phyloP scores from a whole-genome alignment of 2,888 invertebrate species.

The Napeogenes sylphis region DNA sequence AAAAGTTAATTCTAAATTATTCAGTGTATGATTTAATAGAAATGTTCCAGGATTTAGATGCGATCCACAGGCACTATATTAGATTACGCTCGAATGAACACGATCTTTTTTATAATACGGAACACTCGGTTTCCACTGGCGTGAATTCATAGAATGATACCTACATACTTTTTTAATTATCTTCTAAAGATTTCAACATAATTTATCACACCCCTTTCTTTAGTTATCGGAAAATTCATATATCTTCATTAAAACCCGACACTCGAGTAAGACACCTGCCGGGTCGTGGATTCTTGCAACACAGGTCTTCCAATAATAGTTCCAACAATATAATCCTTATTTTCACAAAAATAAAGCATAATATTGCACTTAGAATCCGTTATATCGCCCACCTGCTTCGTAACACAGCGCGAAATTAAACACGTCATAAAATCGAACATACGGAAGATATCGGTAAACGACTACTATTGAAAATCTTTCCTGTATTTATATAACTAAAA shows the following conservation, averaged over 20 bases:
- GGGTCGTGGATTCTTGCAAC: not conserved
- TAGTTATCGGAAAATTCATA: not conserved
- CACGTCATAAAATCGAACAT: conserved; percentile 21
- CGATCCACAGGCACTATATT: too few species aligned
- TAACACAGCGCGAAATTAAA: conserved; percentile 20
- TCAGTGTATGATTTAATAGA: too few species aligned
- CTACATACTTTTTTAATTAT: not conserved
- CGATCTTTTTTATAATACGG: too few species aligned
- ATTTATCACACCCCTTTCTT: not conserved
- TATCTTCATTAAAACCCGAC: conserved; percentile 3
- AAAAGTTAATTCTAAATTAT: too few species aligned
- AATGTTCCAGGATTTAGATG: too few species aligned
- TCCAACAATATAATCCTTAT: conserved; percentile 3
- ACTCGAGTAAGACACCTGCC: not conserved
- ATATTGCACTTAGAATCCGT: conserved; percentile 8
- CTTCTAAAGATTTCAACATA: not conserved
- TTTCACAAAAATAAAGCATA: conserved; percentile 7
- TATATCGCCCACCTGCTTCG: conserved; percentile 15
- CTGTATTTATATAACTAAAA: conserved; percentile 33
- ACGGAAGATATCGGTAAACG: conserved; percentile 24
- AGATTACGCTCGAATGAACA: too few species aligned
- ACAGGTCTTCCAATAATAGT: not conserved
- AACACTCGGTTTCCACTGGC: too few species aligned
- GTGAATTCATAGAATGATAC: not conserved
- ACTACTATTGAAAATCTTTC: conserved; percentile 31